Base-by-base conservation (phyloP, 1,140 invertebrate genomes). In the Drosophila insularis region DNA sequence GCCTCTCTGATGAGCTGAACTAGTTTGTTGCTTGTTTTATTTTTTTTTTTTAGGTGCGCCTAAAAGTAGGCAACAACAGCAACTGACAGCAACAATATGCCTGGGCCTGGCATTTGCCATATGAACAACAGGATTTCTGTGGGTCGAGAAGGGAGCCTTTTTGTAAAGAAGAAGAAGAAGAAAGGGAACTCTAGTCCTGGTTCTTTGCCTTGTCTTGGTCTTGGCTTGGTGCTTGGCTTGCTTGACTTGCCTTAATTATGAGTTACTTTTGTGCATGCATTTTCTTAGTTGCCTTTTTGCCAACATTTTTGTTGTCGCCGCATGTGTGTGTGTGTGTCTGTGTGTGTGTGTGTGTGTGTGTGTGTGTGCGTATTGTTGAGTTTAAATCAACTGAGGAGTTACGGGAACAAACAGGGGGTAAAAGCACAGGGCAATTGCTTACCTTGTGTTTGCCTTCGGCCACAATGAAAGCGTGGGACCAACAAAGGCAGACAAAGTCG, bases 201-300 rank as follows among this genome's bases (percentile, higher is more conserved):
- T 27, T 39, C 43, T 37, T 69, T 74, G 43, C 17, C 65, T 50
- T 39, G 37, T 17, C 59, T 65, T 59, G 23, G 31, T 64, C 35
- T 62, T 35, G 35, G 14, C 35, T 58, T 37, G 23, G 46, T 31
- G 2, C 31, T 62, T 46, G 27, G 13, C 63, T 37, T 23, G 32
- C 74, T 61, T 77, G 74, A 55, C 74, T 81, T 75, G 68, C 79
- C 82, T 86, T 86, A 87, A 86, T 86, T 86, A 87, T 86, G 79
- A 87, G 82, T 87, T 87, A 86, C 82, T 86, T 86, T 87, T 87
- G 82, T 82, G 75, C 60, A 73, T 74, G 75, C 71, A 87, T 79
- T 87, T 87, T 86, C 82, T 76, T 82, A 79, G 82, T 76, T 72
- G 71, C 63, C 63, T 67, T 43, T 74, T 53, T 63, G 31, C 60